phyloP scores from a whole-genome alignment of 2,888 invertebrate genomes.

The Galeruca laticollis region DNA sequence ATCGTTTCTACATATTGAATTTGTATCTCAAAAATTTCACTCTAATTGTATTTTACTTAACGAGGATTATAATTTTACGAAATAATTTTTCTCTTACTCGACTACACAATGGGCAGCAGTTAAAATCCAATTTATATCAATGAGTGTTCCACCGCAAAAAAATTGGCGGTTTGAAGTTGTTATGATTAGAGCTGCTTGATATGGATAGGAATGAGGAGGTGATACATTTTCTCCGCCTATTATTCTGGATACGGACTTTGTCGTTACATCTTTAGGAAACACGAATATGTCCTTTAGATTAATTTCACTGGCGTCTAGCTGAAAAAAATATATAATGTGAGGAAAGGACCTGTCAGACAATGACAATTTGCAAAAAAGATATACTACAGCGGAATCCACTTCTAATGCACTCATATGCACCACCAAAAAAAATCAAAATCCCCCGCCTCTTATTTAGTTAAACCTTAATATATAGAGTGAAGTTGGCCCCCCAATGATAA shows the following conservation, averaged over 20 bases:
- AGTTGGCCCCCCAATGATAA: too few relatives aligned
- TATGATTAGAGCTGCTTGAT: constrained; percentile 42
- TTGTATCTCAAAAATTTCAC: too few relatives aligned
- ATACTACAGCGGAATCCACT: too few relatives aligned
- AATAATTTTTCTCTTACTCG: constrained; percentile 37
- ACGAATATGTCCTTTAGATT: background rate
- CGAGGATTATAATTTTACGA: background rate
- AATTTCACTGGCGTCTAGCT: background rate
- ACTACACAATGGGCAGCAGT: constrained; percentile 38
- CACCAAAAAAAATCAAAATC: too few relatives aligned
- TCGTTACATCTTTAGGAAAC: constrained; percentile 7
- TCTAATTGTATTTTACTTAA: too few relatives aligned
- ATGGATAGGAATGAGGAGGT: constrained; percentile 43
- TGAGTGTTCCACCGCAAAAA: constrained; percentile 26
- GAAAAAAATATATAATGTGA: background rate
- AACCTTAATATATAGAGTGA: too few relatives aligned
- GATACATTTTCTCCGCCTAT: constrained; percentile 44
- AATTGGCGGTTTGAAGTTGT: constrained; percentile 11
- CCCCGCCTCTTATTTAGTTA: too few relatives aligned
- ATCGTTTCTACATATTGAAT: too few relatives aligned
- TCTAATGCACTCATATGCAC: too few relatives aligned
- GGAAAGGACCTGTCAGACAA: too few relatives aligned
- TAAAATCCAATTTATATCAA: constrained; percentile 24
- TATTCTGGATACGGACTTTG: constrained; percentile 7
- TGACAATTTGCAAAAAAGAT: too few relatives aligned